phyloP scores from a whole-genome alignment of 2,888 invertebrate genomes.

The Drosophila colorata region DNA sequence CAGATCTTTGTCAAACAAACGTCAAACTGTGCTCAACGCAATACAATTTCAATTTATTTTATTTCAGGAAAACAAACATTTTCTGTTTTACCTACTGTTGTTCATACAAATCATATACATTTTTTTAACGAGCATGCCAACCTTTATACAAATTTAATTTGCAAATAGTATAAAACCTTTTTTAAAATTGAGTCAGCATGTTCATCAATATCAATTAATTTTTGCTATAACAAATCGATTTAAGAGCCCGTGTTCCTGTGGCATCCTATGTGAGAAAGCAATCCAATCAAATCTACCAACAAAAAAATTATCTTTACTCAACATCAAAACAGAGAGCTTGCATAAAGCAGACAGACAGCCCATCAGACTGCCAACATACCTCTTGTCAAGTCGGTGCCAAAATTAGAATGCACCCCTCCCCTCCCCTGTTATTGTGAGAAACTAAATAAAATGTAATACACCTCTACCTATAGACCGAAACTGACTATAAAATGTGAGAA shows the following conservation, averaged over 20 bases:
- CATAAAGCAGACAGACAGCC: not conserved
- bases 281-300: not conserved
- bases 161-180: no score
- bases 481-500: constrained; percentile 13
- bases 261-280: not conserved
- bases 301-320: not conserved
- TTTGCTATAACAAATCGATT: not conserved
- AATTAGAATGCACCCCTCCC: not conserved
- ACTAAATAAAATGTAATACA: constrained; percentile 1
- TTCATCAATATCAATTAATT: no score
- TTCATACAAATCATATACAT: no score
- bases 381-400: not conserved
- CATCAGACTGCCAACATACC: not conserved
- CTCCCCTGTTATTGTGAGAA: not conserved
- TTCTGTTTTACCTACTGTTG: no score
- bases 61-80: no score
- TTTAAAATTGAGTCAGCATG: no score
- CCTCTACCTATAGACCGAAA: no score
- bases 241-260: not conserved
- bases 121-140: no score
- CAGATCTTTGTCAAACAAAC: no score
- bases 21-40: no score
- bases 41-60: no score
- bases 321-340: not conserved
- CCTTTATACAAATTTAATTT: no score